Evolutionary conservation across 2,888 invertebrate genomes (phyloP).

Genomic region (Fragum fragum): DNA sequence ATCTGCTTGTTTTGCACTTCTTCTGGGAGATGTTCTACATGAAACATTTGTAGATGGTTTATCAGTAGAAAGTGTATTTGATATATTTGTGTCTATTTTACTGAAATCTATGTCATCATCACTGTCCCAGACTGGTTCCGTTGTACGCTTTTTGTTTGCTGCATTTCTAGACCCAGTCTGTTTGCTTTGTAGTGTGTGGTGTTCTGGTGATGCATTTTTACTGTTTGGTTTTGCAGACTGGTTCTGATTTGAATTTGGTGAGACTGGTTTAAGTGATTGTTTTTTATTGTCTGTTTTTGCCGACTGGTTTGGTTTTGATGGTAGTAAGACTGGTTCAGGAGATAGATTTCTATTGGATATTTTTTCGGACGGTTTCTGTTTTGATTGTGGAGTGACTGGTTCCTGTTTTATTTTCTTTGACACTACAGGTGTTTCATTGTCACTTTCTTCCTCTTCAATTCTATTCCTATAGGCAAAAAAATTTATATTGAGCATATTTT

Average conservation of each 20-base stretch:
- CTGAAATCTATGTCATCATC: slow-evolving; percentile 57
- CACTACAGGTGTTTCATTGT: not conserved
- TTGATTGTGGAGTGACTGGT: slow-evolving; percentile 48
- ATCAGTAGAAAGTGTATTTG: slow-evolving; percentile 11
- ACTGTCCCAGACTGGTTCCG: slow-evolving; percentile 54
- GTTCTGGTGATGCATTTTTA: slow-evolving; percentile 27
- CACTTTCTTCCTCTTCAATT: slow-evolving; percentile 22
- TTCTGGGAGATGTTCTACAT: slow-evolving; percentile 22
- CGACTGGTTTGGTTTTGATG: no score
- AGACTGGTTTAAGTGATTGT: slow-evolving; percentile 19
- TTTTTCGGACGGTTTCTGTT: slow-evolving; percentile 12
- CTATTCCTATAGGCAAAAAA: not conserved
- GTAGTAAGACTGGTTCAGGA: slow-evolving; percentile 40
- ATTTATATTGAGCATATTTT: no score
- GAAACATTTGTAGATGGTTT: not conserved
- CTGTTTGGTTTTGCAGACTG: slow-evolving; percentile 1
- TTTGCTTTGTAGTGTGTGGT: slow-evolving; percentile 36
- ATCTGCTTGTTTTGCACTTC: not conserved
- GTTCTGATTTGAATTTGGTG: slow-evolving; percentile 13
- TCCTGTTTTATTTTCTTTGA: slow-evolving; percentile 52
- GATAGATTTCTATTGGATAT: slow-evolving; percentile 9
- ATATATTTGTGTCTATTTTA: slow-evolving; percentile 10
- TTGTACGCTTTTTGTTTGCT: slow-evolving; percentile 28
- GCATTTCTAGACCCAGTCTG: not conserved
- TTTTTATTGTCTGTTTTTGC: slow-evolving; percentile 27